Percentiles rank a stretch among this genome's conserved stretches.
Conservation (phyloP, 30 jellyfish, hydroid and myxozoan species). For the Hydra vulgaris region DNA sequence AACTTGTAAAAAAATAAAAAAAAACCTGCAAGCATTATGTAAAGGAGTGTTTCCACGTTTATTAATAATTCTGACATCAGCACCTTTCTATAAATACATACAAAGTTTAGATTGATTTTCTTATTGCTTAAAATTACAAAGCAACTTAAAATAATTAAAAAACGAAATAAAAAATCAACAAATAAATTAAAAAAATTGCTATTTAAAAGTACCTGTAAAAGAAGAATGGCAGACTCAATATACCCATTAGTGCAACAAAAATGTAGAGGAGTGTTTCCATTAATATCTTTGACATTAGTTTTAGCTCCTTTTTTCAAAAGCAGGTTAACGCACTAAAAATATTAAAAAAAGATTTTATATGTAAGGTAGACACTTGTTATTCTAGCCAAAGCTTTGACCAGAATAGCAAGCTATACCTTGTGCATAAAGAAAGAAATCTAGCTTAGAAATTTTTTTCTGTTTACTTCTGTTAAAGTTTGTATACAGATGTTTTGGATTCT, state of each 20-base stretch:
- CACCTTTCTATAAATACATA: slow-evolving; percentile 38
- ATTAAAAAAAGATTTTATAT: not conserved
- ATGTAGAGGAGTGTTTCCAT: slow-evolving; percentile 78
- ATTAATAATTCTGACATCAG: slow-evolving; percentile 49
- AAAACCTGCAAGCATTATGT: slow-evolving; percentile 88
- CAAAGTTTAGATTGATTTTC: no score
- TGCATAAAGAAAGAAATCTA: no score
- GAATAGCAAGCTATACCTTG: no score
- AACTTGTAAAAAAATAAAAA: no score
- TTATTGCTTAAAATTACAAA: not conserved
- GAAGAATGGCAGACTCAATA: slow-evolving; percentile 77
- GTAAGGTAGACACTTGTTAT: not conserved
- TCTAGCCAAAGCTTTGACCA: not conserved
- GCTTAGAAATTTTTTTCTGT: no score
- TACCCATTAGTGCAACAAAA: slow-evolving; percentile 89
- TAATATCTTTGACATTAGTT: slow-evolving; percentile 48
- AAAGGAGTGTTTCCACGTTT: slow-evolving; percentile 90
- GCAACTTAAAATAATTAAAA: not conserved
- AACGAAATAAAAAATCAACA: no score
- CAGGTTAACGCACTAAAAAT: slow-evolving; percentile 53
- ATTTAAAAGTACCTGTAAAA: slow-evolving; percentile 42
- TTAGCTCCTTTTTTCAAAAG: slow-evolving; percentile 71
- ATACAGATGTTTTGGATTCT: no score
- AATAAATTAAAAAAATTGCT: not conserved
- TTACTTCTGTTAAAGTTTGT: no score